phyloP scores from a whole-genome alignment of 2,113 vertebrate genomes.

The Ginglymostoma cirratum region DNA sequence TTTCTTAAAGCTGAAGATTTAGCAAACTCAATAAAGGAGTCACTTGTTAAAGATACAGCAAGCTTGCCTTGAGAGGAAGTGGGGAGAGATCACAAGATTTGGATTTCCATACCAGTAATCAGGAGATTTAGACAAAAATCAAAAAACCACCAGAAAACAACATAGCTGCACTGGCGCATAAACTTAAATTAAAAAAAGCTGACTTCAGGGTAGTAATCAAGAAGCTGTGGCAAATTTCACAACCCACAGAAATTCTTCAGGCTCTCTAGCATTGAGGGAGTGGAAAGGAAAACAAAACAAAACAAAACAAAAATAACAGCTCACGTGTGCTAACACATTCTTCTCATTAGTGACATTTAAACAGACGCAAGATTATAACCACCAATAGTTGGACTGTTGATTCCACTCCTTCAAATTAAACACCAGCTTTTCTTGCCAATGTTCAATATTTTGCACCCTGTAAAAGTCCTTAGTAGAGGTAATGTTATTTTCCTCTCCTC shows the following conservation, averaged over 20 bases:
- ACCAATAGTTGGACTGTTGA: background rate
- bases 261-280: background rate
- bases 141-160: too few species aligned
- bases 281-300: background rate
- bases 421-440: constrained; percentile 29
- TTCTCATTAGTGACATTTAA: background rate
- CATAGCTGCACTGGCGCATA: background rate
- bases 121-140: background rate
- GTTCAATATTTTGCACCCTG: background rate
- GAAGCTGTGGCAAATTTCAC: background rate
- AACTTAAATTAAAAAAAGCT: too few species aligned
- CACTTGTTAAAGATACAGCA: background rate
- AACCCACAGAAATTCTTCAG: background rate
- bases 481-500: background rate
- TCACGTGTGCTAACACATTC: background rate
- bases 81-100: background rate
- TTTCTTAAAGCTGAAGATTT: background rate
- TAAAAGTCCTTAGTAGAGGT: background rate
- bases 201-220: background rate
- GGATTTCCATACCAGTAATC: background rate
- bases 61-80: background rate
- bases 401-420: background rate
- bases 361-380: background rate
- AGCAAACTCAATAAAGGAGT: background rate
- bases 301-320: background rate